Base-by-base conservation (phyloP, 2,797 vertebrate genomes). In the Silurus aristotelis region DNA sequence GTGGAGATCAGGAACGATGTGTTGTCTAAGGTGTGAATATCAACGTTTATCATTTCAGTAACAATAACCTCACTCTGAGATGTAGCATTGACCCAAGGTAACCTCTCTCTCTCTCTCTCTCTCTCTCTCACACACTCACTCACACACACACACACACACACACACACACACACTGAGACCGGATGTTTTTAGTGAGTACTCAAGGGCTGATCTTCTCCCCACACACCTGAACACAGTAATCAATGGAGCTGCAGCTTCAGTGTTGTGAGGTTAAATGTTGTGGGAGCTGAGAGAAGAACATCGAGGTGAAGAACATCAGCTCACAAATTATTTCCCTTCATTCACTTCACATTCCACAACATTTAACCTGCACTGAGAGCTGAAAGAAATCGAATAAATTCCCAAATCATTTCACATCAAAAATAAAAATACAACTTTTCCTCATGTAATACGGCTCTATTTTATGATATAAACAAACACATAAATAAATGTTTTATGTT, bases 221-320 rank as follows among this genome's bases (percentile, higher is more conserved):
- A 27, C 52, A 76, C 73, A 76, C 73, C 52, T 76, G 25, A 58
- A 31, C 73, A 31, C 22, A 25, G n/a, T 75, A 55, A 75, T 75
- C 72, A 55, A 55, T 75, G 27, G 15, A 6, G 14, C 72, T 17
- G n/a, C 55, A 15, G 46, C 70, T 76, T 76, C 25, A 56, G n/a
- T 31, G 73, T 12, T 77, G 8, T 31, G 17, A 58, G 55, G 55
- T 60, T 77, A 77, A 77, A 58, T 58, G 55, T 60, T 77, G 73
- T 31, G 55, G 73, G 55, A 58, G 52, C 25, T 20, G 25, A 9
- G 58, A 58, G 55, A 77, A 77, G 31, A 77, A 31, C 27, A 31
- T n/a, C n/a, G 38, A 38, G 38, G 38, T 38, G 27, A 77, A 77
- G 31, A 77, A 31, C 27, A 31, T n/a, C n/a, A 60, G 55, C 19